A percentile compares a stretch with the other conserved stretches of the same genome.
Conservation (phyloP, 2,888 invertebrate species). For the Latheticus oryzae region DNA sequence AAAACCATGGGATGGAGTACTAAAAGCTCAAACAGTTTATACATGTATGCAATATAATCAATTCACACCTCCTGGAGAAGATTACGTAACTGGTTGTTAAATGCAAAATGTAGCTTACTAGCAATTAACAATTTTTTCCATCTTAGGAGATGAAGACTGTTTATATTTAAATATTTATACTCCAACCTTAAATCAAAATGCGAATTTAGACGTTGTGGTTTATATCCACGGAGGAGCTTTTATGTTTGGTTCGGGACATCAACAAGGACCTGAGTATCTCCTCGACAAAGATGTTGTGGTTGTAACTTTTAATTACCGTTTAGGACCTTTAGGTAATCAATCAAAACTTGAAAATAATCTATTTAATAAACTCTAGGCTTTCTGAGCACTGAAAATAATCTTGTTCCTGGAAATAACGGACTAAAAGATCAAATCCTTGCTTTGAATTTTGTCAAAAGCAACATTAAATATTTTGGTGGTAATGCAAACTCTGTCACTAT, state of each 20-base stretch:
- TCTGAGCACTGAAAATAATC: conserved; percentile 77
- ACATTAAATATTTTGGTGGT: conserved; percentile 78
- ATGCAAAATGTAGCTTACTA: not conserved
- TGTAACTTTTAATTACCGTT: conserved; percentile 77
- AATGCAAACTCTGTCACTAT: conserved; percentile 77
- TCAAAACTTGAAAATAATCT: too few species aligned
- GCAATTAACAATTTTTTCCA: too few species aligned
- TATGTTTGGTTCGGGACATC: conserved; percentile 72
- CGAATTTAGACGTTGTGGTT: conserved; percentile 72
- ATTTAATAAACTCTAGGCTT: too few species aligned
- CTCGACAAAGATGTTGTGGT: conserved; percentile 75
- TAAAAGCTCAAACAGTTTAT: too few species aligned
- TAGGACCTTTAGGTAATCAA: conserved; percentile 79
- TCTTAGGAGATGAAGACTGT: conserved; percentile 77
- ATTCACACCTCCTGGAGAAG: too few species aligned
- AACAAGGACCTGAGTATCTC: conserved; percentile 70
- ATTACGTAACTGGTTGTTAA: too few species aligned
- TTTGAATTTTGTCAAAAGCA: conserved; percentile 75
- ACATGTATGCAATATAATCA: too few species aligned
- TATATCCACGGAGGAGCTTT: conserved; percentile 78
- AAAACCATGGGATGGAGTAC: too few species aligned
- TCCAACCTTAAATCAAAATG: conserved; percentile 65
- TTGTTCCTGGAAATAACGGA: conserved; percentile 78
- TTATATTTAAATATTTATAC: conserved; percentile 74
- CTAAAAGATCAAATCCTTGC: conserved; percentile 80